Base-by-base conservation (phyloP, 2,113 vertebrate genomes). In the Phalacrocorax brasilianus region DNA sequence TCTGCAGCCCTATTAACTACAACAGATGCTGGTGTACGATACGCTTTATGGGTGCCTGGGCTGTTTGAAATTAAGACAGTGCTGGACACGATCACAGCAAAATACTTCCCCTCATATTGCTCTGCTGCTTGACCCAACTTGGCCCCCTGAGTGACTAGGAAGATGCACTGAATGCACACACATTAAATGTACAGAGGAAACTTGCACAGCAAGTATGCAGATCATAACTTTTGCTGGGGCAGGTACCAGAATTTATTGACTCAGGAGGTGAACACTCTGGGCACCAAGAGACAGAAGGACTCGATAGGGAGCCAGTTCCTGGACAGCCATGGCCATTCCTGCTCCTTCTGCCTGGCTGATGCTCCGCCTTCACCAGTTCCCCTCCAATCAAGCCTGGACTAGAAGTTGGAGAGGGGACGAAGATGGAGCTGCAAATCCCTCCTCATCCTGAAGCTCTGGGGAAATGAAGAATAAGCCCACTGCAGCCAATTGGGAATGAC, bases 381-480 rank as follows among this genome's bases (percentile, higher is more conserved):
- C 33, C 17, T 85, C 52, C 67, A 42, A 16, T 65, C 61, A 63
- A 72, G 44, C 45, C 52, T 61, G 52, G 75, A 66, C 73, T 87
- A 78, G 80, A 84, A 83, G 75, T 33, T 59, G 45, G 35, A 73
- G n/a, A 45, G 28, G 20, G 30, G 72, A 80, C n/a, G 42, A 85
- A 83, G 74, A 50, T 9, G 20, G 42, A 94, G 84, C 59, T 90
- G 55, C 38, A 80, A 83, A 91, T 35, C 59, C 67, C 44, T 86
- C 47, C 50, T 95, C 40, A 52, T 86, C 55, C 71, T 35, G n/a
- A 45, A 93, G 38, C 63, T 91, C 62, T 1, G 0, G n/a, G 47
- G 44, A 91, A 78, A 89, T 27, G 59, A 85, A 72, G 53, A 88
- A 70, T n/a, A 85, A 84, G 83, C 45, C 87, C 63, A n/a, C 50